Base-by-base conservation (phyloP, 1,140 invertebrate genomes). In the Heliconius nattereri region DNA sequence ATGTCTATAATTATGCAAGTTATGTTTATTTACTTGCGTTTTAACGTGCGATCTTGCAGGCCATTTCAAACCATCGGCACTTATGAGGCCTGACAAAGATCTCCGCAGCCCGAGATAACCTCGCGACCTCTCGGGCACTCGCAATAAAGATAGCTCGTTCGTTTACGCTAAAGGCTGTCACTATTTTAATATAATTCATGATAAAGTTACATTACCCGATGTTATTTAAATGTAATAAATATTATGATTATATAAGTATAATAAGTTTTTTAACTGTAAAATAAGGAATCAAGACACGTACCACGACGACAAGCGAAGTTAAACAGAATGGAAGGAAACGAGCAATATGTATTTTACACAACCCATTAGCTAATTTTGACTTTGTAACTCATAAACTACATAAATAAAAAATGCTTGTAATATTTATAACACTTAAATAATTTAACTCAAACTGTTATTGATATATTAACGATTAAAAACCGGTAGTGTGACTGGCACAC, bases 11-110 rank as follows among this genome's bases (percentile, higher is more conserved):
- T 86, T 85, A 83, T 79, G 81, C 83, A 76, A 85, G 81, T 76
- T 85, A 79, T 77, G 81, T 84, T 86, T 80, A 79, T 82, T 81
- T 71, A 73, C 49, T 76, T 75, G 74, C 74, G 77, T 70, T 80
- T 40, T 74, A 76, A 81, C 60, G 74, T 60, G 60, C 37, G 57
- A 74, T 81, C 70, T 76, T 45, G 71, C 75, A 75, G 71, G 77
- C 81, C 81, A 83, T 85, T 86, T 86, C 81, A 81, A 77, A 80
- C 54, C 78, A 80, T 81, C 73, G 78, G 77, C 80, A 82, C 83
- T 85, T 87, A 86, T 82, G 83, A 79, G 81, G 78, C 74, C 80
- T 84, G 87, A 86, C 87, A 86, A 85, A 82, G 81, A 86, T 86
- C 87, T 76, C 77, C 84, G 78, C 81, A 83, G 82, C 74, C 60